Percentiles rank a stretch among this genome's conserved stretches.
phyloP scores from a whole-genome alignment of 2,113 vertebrate species.

The Corydoras maculifer region DNA sequence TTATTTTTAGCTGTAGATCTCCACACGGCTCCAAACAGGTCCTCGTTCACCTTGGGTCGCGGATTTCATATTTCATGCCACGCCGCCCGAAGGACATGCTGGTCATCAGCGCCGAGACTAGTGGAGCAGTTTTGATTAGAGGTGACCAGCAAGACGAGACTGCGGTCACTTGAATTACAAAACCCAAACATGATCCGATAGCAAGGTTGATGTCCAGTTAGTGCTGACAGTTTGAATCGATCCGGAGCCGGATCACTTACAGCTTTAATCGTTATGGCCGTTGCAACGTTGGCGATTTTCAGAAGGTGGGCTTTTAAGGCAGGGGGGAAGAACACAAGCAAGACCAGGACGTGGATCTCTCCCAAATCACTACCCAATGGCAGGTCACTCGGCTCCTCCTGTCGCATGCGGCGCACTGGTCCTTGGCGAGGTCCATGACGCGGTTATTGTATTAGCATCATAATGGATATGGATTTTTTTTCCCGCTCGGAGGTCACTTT shows the following conservation, averaged over 20 bases:
- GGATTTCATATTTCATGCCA: too few relatives aligned
- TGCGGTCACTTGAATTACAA: constrained; percentile 64
- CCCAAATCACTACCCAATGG: too few relatives aligned
- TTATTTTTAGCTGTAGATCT: too few relatives aligned
- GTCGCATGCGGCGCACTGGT: not conserved
- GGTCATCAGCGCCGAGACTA: constrained; percentile 44
- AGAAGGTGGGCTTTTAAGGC: constrained; percentile 28
- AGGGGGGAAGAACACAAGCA: too few relatives aligned
- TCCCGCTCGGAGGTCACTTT: not conserved
- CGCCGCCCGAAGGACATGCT: not conserved
- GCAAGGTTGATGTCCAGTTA: constrained; percentile 69
- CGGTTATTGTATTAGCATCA: constrained; percentile 3
- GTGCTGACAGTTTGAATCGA: constrained; percentile 69
- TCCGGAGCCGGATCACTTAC: constrained; percentile 66
- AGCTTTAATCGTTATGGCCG: constrained; percentile 58
- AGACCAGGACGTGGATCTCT: too few relatives aligned
- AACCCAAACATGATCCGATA: constrained; percentile 62
- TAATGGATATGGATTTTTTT: not conserved
- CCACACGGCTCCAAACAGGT: too few relatives aligned
- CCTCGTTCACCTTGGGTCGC: too few relatives aligned
- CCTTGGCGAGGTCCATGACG: not conserved
- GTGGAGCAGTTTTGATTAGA: constrained; percentile 53
- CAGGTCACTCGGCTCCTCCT: not conserved
- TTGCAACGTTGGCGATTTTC: constrained; percentile 19
- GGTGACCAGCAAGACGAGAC: constrained; percentile 62